These are phyloP conservation scores for Rhinolophus ferrumequinum DNA, from an alignment of 2,113 vertebrate species.

Conservation along the genomic window DNA sequence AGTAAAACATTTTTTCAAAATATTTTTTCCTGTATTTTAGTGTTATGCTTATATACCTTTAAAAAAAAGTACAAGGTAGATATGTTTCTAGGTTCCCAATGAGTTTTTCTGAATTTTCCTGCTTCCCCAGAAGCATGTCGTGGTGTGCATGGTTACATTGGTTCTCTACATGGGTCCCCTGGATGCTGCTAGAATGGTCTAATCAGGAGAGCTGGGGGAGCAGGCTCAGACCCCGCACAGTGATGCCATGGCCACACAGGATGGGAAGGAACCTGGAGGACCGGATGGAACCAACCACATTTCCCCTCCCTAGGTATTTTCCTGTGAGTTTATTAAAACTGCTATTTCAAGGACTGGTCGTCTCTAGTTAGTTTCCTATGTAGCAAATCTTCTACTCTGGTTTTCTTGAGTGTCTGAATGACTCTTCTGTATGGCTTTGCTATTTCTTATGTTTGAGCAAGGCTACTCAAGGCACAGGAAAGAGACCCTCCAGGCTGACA, in stretches of 20 bases:
- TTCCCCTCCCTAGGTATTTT: accelerated
- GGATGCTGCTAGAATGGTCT: not conserved
- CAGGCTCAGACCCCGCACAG: not conserved
- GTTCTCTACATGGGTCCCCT: not conserved
- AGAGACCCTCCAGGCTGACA: not conserved
- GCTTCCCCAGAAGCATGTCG: not conserved
- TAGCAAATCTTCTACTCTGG: accelerated
- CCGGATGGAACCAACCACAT: accelerated
- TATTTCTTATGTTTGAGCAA: not conserved
- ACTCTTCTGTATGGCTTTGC: not conserved
- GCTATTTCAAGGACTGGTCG: accelerated
- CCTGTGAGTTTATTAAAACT: accelerated
- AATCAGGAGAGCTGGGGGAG: not conserved
- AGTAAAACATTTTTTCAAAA: not conserved
- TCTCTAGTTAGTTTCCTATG: accelerated
- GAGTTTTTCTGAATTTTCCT: not conserved
- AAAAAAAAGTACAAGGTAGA: not conserved
- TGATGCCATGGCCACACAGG: accelerated
- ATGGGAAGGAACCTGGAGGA: accelerated
- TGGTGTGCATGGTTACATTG: accelerated
- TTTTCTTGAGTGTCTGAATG: accelerated
- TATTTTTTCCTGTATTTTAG: not conserved
- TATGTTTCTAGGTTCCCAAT: not conserved
- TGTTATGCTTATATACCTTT: not conserved
- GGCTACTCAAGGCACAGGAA: not conserved